Conservation (phyloP, 2,113 vertebrate genomes). For the Ranitomeya variabilis region DNA sequence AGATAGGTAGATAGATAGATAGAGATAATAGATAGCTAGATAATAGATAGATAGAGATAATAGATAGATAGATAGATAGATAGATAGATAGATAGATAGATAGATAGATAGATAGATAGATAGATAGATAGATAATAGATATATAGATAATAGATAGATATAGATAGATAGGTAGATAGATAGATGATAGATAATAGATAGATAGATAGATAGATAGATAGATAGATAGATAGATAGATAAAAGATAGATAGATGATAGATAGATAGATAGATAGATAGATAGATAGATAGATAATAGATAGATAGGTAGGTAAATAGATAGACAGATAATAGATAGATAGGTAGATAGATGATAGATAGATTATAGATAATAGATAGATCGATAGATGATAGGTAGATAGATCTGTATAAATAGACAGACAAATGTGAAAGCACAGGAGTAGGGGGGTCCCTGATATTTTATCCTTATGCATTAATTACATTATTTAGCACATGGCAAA, state of each 20-base stretch:
- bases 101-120: conserved; percentile 1
- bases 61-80: neutral
- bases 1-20: neutral
- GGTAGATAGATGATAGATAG: neutral
- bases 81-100: neutral
- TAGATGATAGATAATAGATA: neutral
- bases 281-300: neutral
- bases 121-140: neutral
- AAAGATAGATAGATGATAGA: neutral
- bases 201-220: neutral
- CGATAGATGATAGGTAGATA: neutral
- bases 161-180: neutral
- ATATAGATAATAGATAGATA: neutral
- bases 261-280: neutral
- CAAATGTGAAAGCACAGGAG: neutral
- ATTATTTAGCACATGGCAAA: neutral
- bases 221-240: neutral
- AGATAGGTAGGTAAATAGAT: neutral
- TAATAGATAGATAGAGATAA: neutral
- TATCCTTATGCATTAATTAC: neutral
- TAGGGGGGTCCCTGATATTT: no score
- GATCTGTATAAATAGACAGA: neutral
- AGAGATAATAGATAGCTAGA: neutral
- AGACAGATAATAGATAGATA: neutral
- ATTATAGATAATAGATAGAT: neutral